A percentile compares a stretch with the other conserved stretches of the same genome.
Evolutionary conservation across 64 coral and sea anemone genomes (phyloP).

Genomic region (Stylophora pistillata): DNA sequence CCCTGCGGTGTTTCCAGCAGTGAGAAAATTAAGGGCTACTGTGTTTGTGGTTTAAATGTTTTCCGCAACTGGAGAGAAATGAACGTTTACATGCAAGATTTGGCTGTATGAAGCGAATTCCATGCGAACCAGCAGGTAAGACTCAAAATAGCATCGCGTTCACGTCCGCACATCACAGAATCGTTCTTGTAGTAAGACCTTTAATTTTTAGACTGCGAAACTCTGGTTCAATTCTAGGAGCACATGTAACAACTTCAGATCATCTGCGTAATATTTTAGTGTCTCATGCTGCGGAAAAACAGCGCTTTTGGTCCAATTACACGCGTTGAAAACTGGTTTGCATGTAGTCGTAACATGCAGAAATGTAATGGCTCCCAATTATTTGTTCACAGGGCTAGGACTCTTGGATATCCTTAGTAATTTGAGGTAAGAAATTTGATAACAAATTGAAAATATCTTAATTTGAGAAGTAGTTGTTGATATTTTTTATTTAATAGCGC

Average conservation of each 20-base stretch:
- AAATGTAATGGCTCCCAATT: slow-evolving; percentile 33
- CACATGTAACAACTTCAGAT: background rate
- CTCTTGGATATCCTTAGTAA: slow-evolving; percentile 62
- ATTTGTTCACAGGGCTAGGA: slow-evolving; percentile 58
- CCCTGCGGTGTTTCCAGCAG: background rate
- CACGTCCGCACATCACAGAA: background rate
- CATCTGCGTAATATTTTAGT: background rate
- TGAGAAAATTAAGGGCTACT: background rate
- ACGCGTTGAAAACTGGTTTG: background rate
- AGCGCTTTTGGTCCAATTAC: background rate
- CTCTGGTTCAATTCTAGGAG: background rate
- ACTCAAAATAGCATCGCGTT: background rate
- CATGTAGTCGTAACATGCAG: background rate
- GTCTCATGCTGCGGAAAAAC: background rate
- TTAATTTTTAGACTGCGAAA: background rate
- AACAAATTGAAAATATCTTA: background rate
- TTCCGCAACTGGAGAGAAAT: slow-evolving; percentile 2
- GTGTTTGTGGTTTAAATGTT: slow-evolving; percentile 4
- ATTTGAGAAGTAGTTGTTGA: background rate
- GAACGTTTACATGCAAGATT: background rate
- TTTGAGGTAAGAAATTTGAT: slow-evolving; percentile 51
- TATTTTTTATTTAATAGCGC: background rate
- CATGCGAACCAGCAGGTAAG: background rate
- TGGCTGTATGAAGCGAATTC: background rate
- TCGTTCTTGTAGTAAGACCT: background rate